Evolutionary conservation across 2,113 vertebrate species (phyloP).

Genomic region (Burhinus bistriatus): DNA sequence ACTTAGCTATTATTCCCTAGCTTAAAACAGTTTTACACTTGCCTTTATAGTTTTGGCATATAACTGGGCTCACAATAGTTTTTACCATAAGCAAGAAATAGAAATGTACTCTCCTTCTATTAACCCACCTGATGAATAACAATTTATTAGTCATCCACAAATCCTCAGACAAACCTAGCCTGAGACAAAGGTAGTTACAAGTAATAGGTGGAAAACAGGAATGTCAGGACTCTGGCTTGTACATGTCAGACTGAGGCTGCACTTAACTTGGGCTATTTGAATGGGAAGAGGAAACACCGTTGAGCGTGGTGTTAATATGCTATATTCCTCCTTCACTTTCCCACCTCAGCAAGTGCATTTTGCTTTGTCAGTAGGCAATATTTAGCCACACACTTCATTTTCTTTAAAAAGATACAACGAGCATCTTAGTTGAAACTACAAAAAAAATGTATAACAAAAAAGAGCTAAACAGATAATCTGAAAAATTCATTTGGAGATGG

Average conservation of each 20-base stretch:
- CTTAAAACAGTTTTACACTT: background rate
- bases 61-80: background rate
- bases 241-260: background rate
- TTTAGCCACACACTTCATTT: background rate
- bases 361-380: background rate
- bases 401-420: background rate
- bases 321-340: background rate
- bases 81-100: background rate
- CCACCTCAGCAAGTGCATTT: background rate
- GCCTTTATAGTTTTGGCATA: background rate
- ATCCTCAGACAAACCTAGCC: background rate
- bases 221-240: background rate
- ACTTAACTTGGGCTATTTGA: background rate
- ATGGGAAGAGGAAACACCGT: background rate
- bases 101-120: background rate
- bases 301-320: fast-evolving
- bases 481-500: background rate
- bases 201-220: background rate
- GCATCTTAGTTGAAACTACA: background rate
- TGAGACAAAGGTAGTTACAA: background rate
- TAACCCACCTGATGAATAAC: background rate
- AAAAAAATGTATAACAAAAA: background rate
- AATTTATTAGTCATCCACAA: background rate
- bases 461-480: background rate
- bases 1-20: background rate